These are phyloP conservation scores for Pterophyllum scalare DNA, from an alignment of 2,113 vertebrate species.

Conservation along the genomic window DNA sequence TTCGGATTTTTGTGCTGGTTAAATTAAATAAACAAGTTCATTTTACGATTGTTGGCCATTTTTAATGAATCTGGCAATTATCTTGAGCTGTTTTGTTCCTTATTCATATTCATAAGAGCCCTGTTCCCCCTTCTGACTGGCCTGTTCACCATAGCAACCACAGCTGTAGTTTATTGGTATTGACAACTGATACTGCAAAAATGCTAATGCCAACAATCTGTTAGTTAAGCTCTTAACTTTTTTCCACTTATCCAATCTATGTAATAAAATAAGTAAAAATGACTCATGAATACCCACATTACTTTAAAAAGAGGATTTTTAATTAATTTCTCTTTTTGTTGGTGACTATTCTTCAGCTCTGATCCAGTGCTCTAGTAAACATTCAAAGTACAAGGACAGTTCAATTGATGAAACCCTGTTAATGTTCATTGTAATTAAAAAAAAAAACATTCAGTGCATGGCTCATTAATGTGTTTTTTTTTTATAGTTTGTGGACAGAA, in stretches of 20 bases:
- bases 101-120: neutral
- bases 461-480: constrained; percentile 23
- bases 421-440: constrained; percentile 17
- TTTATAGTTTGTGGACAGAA: neutral
- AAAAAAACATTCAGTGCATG: neutral
- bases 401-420: neutral
- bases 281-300: neutral
- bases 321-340: neutral
- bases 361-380: neutral
- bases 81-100: neutral
- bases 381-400: neutral
- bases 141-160: neutral
- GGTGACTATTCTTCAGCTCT: neutral
- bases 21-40: neutral
- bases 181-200: neutral
- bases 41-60: neutral
- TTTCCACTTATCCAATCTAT: neutral
- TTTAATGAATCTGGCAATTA: neutral
- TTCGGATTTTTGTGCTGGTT: neutral
- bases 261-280: neutral
- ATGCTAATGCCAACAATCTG: neutral
- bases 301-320: constrained; percentile 1
- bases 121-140: too few relatives aligned
- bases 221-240: neutral
- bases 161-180: neutral